Evolutionary conservation across 2,888 invertebrate species (phyloP).

Genomic region (Sminthurides aquaticus): DNA sequence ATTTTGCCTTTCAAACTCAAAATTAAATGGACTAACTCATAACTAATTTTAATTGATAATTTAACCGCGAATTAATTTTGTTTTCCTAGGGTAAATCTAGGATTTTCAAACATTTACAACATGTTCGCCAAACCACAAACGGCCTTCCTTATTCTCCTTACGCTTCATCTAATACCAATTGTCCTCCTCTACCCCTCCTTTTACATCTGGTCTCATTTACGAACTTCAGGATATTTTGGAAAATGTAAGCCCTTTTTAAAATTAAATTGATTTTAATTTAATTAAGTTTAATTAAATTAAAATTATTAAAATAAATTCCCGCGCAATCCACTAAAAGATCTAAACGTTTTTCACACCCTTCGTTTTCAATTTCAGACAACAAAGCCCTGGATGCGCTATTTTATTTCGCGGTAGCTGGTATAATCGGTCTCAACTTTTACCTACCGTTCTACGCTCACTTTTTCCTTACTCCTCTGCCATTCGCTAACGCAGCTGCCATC

Average conservation of each 20-base stretch:
- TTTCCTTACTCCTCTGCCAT: neutral
- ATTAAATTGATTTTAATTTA: constrained; percentile 7
- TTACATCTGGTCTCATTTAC: constrained; percentile 9
- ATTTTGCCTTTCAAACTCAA: too few relatives aligned
- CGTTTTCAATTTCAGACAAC: too few relatives aligned
- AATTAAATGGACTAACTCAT: too few relatives aligned
- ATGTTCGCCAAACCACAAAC: constrained; percentile 21
- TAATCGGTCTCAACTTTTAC: constrained; percentile 4
- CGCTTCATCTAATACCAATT: constrained; percentile 18
- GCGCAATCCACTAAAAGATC: too few relatives aligned
- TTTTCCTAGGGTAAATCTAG: constrained; percentile 10
- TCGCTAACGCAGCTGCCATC: constrained; percentile 4
- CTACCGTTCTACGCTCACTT: constrained; percentile 8
- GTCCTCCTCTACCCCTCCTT: constrained; percentile 12
- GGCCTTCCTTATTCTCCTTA: constrained; percentile 6
- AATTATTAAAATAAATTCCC: too few relatives aligned
- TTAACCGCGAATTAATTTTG: too few relatives aligned
- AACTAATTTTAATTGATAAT: too few relatives aligned
- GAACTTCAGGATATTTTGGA: neutral
- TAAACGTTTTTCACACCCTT: too few relatives aligned
- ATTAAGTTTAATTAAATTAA: too few relatives aligned
- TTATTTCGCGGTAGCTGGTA: constrained; percentile 1
- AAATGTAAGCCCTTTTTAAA: neutral
- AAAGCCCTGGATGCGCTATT: constrained; percentile 13
- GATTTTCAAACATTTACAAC: constrained; percentile 13